phyloP scores from a whole-genome alignment of 2,888 invertebrate species.

The Notodonta dromedarius region DNA sequence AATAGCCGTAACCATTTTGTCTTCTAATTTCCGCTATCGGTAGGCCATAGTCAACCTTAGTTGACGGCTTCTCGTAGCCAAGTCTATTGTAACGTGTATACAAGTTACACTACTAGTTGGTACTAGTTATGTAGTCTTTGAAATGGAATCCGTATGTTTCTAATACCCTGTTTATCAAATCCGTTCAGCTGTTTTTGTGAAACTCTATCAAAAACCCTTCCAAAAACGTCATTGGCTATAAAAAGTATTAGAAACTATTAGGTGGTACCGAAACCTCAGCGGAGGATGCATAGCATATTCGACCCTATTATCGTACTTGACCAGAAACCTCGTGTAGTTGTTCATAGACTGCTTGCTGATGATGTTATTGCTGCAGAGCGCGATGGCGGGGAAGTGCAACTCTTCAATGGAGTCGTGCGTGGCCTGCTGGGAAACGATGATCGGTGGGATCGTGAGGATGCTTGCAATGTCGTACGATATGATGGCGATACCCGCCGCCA shows the following conservation, averaged over 20 bases:
- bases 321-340: constrained; percentile 21
- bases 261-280: neutral
- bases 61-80: too few relatives aligned
- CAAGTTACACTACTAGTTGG: too few relatives aligned
- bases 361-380: constrained; percentile 70
- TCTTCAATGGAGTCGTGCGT: constrained; percentile 55
- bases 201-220: too few relatives aligned
- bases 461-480: neutral
- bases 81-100: too few relatives aligned
- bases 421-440: constrained; percentile 20
- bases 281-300: neutral
- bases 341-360: constrained; percentile 21
- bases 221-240: too few relatives aligned
- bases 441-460: constrained; percentile 13
- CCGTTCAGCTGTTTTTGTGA: too few relatives aligned
- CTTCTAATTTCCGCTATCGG: too few relatives aligned
- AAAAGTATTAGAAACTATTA: neutral
- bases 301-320: constrained; percentile 13
- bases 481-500: constrained; percentile 13
- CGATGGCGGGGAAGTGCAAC: constrained; percentile 84
- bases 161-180: too few relatives aligned
- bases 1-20: too few relatives aligned
- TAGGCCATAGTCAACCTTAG: too few relatives aligned
- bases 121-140: too few relatives aligned
- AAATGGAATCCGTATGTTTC: too few relatives aligned